phyloP scores from a whole-genome alignment of 1,140 invertebrate species.

The Heterodera carotae region DNA sequence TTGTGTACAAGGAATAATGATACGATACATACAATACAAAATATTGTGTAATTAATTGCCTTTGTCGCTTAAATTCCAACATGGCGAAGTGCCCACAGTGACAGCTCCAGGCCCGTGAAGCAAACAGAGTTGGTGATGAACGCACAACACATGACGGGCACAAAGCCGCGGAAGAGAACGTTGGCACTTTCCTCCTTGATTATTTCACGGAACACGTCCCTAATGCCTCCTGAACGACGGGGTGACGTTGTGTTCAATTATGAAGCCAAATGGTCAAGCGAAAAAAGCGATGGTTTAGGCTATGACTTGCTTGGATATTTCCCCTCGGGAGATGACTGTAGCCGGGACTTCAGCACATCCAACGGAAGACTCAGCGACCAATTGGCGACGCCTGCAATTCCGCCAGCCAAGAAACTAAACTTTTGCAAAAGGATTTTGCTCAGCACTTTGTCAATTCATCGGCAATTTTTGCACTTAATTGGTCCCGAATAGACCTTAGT shows the following conservation, averaged over 20 bases:
- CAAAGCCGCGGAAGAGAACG: slow-evolving; percentile 78
- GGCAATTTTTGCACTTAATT: too few species aligned
- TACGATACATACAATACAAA: too few species aligned
- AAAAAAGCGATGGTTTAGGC: too few species aligned
- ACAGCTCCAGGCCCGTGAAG: slow-evolving; percentile 47
- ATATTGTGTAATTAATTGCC: too few species aligned
- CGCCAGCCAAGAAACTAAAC: slow-evolving; percentile 87
- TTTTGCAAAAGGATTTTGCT: too few species aligned
- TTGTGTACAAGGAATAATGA: too few species aligned
- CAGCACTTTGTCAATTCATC: too few species aligned
- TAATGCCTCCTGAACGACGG: slow-evolving; percentile 76
- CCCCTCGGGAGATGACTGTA: slow-evolving; percentile 87
- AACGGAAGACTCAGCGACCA: slow-evolving; percentile 93
- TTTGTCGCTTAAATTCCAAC: background rate
- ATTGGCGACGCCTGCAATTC: slow-evolving; percentile 89
- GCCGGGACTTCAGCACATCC: slow-evolving; percentile 85
- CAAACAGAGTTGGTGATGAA: slow-evolving; percentile 84
- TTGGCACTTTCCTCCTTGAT: slow-evolving; percentile 79
- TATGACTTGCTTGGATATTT: slow-evolving; percentile 74
- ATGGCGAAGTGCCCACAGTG: slow-evolving; percentile 36
- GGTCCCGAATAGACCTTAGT: too few species aligned
- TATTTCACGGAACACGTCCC: slow-evolving; percentile 79
- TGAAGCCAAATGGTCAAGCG: too few species aligned
- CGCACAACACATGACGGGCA: slow-evolving; percentile 82
- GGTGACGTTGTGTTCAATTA: too few species aligned